Conservation (phyloP, 2,888 invertebrate genomes). For the Lathronympha strigana region DNA sequence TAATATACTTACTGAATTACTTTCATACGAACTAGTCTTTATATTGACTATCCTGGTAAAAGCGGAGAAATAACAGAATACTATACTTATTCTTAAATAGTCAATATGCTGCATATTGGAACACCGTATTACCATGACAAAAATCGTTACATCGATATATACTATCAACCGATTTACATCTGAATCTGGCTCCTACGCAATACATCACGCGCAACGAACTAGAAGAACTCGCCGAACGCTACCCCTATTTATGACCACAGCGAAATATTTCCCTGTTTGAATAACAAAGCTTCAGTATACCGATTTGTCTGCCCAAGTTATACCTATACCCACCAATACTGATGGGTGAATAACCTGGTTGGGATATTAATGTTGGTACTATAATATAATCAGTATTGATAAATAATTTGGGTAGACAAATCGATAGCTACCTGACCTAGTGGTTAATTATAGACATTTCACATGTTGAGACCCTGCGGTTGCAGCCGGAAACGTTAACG, state of each 20-base stretch:
- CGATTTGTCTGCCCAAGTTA: not conserved
- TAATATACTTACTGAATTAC: too few relatives aligned
- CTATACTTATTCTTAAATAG: not conserved
- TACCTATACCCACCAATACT: not conserved
- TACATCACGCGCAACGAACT: conserved; percentile 38
- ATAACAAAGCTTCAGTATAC: conserved; percentile 10
- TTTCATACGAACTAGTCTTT: too few relatives aligned
- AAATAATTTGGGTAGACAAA: too few relatives aligned
- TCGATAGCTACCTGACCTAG: too few relatives aligned
- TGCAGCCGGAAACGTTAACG: too few relatives aligned
- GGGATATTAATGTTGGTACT: not conserved
- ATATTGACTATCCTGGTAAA: too few relatives aligned
- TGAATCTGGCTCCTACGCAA: conserved; percentile 56
- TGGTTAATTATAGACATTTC: too few relatives aligned
- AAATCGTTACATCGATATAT: conserved; percentile 49
- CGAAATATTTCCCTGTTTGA: conserved; percentile 32
- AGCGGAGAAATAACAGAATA: not conserved
- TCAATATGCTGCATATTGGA: not conserved
- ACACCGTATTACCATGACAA: not conserved
- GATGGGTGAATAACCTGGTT: not conserved
- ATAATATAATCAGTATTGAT: too few relatives aligned
- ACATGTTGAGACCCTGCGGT: too few relatives aligned
- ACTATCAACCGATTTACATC: conserved; percentile 56
- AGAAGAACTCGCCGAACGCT: conserved; percentile 43
- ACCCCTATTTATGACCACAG: conserved; percentile 43